Evolutionary conservation across 2,113 vertebrate species (phyloP).

Genomic region (Balaeniceps rex): DNA sequence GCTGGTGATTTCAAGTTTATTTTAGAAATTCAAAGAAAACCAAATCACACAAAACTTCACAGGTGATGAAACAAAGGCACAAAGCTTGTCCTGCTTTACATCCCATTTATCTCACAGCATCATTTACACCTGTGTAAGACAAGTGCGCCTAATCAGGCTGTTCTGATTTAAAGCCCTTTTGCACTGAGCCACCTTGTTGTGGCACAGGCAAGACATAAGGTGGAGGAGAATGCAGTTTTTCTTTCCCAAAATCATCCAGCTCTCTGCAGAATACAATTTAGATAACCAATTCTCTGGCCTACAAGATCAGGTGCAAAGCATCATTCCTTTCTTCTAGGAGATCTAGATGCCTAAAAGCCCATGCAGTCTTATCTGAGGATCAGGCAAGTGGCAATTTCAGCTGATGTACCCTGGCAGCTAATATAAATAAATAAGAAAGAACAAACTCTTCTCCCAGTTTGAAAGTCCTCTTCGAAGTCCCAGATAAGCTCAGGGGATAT

Average conservation of each 20-base stretch:
- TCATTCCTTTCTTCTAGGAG: background rate
- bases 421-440: background rate
- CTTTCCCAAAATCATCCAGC: background rate
- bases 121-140: background rate
- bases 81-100: background rate
- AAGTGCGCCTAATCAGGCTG: background rate
- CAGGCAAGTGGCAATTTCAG: background rate
- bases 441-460: background rate
- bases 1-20: background rate
- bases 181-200: background rate
- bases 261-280: background rate
- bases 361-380: background rate
- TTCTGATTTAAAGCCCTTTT: background rate
- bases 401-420: background rate
- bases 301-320: background rate
- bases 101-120: background rate
- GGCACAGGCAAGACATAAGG: background rate
- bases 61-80: background rate
- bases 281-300: background rate
- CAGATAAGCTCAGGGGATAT: background rate
- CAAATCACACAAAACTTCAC: background rate
- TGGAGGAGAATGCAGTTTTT: background rate
- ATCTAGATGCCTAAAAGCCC: background rate
- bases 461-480: background rate
- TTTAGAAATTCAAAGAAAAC: background rate